Percentiles rank a stretch among this genome's conserved stretches.
Evolutionary conservation across 1,140 invertebrate species (phyloP).

Genomic region (Drosophila gunungcola): DNA sequence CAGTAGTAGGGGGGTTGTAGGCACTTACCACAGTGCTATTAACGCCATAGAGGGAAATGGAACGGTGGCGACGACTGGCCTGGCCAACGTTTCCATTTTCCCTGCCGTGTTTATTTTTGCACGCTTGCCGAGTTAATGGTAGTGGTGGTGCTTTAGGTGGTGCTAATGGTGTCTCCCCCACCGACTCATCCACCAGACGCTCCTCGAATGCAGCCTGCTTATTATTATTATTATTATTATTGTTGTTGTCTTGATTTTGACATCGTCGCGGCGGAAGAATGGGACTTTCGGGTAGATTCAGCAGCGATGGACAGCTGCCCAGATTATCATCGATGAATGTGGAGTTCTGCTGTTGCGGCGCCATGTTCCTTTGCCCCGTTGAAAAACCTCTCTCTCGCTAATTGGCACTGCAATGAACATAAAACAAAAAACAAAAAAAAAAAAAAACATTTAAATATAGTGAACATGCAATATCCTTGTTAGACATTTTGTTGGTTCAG

Average conservation of each 20-base stretch:
- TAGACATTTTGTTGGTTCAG: slow-evolving; percentile 45
- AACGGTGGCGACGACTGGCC: slow-evolving; percentile 69
- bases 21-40: slow-evolving; percentile 81
- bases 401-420: slow-evolving; percentile 68
- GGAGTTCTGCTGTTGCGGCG: slow-evolving; percentile 76
- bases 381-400: slow-evolving; percentile 46
- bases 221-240: slow-evolving; percentile 58
- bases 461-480: slow-evolving; percentile 66
- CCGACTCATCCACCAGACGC: slow-evolving; percentile 26
- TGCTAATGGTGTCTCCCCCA: slow-evolving; percentile 16
- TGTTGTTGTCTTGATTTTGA: slow-evolving; percentile 61
- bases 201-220: slow-evolving; percentile 48
- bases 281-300: slow-evolving; percentile 78
- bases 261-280: slow-evolving; percentile 66
- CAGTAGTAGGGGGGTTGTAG: neutral
- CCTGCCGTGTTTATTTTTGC: slow-evolving; percentile 63
- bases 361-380: slow-evolving; percentile 25
- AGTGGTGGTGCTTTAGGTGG: neutral
- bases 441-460: slow-evolving; percentile 11
- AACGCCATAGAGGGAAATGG: slow-evolving; percentile 74
- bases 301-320: slow-evolving; percentile 74
- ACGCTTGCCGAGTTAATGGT: slow-evolving; percentile 15
- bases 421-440: no score
- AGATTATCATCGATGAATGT: slow-evolving; percentile 81
- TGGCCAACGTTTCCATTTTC: slow-evolving; percentile 64